Base-by-base conservation (phyloP, 2,888 invertebrate genomes). In the Patella ulyssiponensis region DNA sequence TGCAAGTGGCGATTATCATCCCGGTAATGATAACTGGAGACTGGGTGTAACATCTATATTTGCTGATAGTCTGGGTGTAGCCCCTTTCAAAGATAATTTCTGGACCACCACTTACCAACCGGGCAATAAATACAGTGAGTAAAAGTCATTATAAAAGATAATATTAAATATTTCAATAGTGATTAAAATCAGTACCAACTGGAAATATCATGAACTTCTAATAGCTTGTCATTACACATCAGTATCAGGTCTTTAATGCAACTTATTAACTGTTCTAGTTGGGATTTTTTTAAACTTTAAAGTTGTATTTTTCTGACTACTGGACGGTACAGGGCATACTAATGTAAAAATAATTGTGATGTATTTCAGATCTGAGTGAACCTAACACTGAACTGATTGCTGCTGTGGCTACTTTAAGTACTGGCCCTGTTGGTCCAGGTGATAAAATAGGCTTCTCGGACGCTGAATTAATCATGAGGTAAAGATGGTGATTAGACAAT, bases 381-480 rank as follows among this genome's bases (percentile, higher is more conserved):
- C 78, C 79, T 3, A 81, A 83, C 58, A 80, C 83, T 9, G 78
- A 53, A 2, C 78, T 87, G 17, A 74, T 86, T 69, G 81, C 81
- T 14, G 78, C 82, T 4, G 85, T 88, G 15, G 73, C 87, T 4
- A 81, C 84, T 3, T 83, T 88, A 11, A 85, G 85, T 73, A 83
- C 84, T 9, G 88, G 88, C 9, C 88, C 88, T 15, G 87, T 88
- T 14, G 87, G 86, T 11, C 87, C 88, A 0, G 77, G 86, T 33
- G 88, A 87, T 76, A 81, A 75, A 74, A 82, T 88, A 1, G 82
- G 81, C 1, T 72, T 73, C n/a, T 81, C 83, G 5, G 80, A 87
- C 76, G 75, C 64, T 3, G 52, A 70, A 15, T 79, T 88, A 5
- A 81, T 88, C 20, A 86, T 86, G 85, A 87, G 80, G 86, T 87